Evolutionary conservation across 2,113 vertebrate genomes (phyloP).

Genomic region (Camelus bactrianus): DNA sequence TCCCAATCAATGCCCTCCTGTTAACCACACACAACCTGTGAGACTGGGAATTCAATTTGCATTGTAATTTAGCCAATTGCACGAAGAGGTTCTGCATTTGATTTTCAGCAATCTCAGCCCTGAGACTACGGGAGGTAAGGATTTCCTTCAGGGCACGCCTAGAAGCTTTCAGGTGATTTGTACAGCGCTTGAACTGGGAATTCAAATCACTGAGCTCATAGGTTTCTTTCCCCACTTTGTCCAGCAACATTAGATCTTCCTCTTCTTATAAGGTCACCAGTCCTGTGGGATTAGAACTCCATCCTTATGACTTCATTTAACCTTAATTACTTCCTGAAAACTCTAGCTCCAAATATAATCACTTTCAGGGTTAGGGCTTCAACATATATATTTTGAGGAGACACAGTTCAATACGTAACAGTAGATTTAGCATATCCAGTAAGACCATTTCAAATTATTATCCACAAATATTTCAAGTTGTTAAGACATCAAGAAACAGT

Average conservation of each 20-base stretch:
- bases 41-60: neutral
- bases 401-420: neutral
- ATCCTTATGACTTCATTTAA: neutral
- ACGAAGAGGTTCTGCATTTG: neutral
- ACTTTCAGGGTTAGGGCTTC: neutral
- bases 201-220: neutral
- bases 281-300: neutral
- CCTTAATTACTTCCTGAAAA: neutral
- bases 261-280: neutral
- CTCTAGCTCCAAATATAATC: neutral
- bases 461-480: slow-evolving; percentile 18
- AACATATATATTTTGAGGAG: neutral
- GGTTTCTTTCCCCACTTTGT: neutral
- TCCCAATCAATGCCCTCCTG: neutral
- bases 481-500: neutral
- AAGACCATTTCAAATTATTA: neutral
- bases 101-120: neutral
- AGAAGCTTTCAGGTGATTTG: neutral
- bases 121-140: neutral
- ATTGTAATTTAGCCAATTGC: neutral
- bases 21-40: neutral
- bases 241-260: neutral
- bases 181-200: neutral
- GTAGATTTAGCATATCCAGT: neutral
- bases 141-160: neutral